phyloP scores from a whole-genome alignment of 2,113 vertebrate genomes.

The Dicentrarchus labrax region DNA sequence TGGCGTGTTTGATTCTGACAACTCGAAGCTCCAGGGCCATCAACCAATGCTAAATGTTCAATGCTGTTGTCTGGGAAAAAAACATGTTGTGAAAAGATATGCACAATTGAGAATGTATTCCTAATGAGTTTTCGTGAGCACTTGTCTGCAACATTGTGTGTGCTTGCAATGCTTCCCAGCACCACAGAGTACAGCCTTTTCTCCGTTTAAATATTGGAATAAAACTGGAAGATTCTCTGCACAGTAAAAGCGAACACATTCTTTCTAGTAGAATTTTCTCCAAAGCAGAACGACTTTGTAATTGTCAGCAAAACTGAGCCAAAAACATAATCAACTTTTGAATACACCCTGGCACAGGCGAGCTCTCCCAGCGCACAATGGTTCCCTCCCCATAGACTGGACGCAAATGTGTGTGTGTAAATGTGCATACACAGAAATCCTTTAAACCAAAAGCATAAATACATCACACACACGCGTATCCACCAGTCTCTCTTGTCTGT shows the following conservation, averaged over 20 bases:
- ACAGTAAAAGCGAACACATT: slow-evolving; percentile 43
- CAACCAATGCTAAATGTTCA: slow-evolving; percentile 51
- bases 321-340: slow-evolving; percentile 74
- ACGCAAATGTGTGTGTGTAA: background rate
- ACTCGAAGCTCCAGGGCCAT: slow-evolving; percentile 54
- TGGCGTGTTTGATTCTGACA: slow-evolving; percentile 59
- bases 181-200: slow-evolving; percentile 36
- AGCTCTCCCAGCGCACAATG: slow-evolving; percentile 37
- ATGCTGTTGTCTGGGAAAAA: slow-evolving; percentile 34
- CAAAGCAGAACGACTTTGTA: slow-evolving; percentile 65
- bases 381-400: slow-evolving; percentile 30
- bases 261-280: slow-evolving; percentile 57
- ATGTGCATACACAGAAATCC: slow-evolving; percentile 16
- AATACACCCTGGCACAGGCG: slow-evolving; percentile 43
- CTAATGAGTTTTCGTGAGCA: slow-evolving; percentile 59
- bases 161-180: slow-evolving; percentile 45
- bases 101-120: slow-evolving; percentile 58
- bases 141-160: slow-evolving; percentile 45
- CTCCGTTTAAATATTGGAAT: slow-evolving; percentile 37
- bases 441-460: slow-evolving; percentile 25
- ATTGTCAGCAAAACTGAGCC: slow-evolving; percentile 64
- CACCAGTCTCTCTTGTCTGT: background rate
- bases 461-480: slow-evolving; percentile 10
- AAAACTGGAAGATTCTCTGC: slow-evolving; percentile 43
- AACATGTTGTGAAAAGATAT: slow-evolving; percentile 56